Base-by-base conservation (phyloP, 2,888 invertebrate species). In the Diplazon laetatorius region DNA sequence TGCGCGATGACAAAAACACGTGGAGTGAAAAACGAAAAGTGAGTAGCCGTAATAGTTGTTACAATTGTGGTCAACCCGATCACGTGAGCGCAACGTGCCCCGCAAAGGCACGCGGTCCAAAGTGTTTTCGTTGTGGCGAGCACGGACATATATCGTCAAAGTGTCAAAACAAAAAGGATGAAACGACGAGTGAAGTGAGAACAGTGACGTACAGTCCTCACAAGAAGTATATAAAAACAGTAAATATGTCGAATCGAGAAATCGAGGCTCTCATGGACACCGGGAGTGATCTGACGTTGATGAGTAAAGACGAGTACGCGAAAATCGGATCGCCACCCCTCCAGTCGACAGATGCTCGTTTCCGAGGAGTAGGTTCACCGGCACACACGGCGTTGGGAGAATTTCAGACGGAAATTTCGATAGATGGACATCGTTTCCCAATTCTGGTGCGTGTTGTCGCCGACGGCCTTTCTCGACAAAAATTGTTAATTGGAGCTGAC, bases 251-350 rank as follows among this genome's bases (percentile, higher is more conserved):
- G 9, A 65, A 35, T 46, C 42, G 30, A 10, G 71, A 62, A 30
- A 52, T 76, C 2, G 16, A 35, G 22, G 81, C 81, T 6, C 30
- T 76, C 42, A 30, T 78, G 9, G 78, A 78, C 55, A 78, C 71
- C 1, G 81, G 73, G 9, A 78, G 78, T 39, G 74, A 81, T 73
- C 22, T 78, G 1, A 63, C 65, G 1, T 16, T 81, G 9, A 70
- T 76, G 59, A 16, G 73, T 25, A 46, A 18, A 12, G 44, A 55
- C 16, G 60, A 70, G 20, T 78, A 78, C 50, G 50, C 57, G n/a
- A 59, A 46, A 46, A 39, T 78, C 35, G 76, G 73, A 12, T 57
- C 71, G 66, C 78, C 78, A 6, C 48, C 35, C 9, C 57, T 76
- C 16, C 16, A 55, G 9, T 6, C 30, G 30, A 30, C 30, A 6